Conservation (phyloP, 2,797 vertebrate species). For the Morelia viridis region DNA sequence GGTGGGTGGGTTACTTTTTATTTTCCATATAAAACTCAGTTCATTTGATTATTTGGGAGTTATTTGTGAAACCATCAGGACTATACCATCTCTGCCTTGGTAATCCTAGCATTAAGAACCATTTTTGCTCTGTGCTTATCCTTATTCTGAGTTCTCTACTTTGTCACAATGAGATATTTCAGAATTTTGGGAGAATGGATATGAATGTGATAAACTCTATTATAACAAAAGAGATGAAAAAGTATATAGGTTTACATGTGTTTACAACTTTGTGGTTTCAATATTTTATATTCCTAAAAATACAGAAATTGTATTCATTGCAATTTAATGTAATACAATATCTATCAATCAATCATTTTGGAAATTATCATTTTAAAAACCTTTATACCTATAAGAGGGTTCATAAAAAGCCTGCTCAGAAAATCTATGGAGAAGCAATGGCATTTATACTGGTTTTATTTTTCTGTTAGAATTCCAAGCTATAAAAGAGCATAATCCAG, state of each 20-base stretch:
- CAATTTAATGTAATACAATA: slow-evolving; percentile 25
- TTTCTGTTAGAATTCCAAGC: slow-evolving; percentile 62
- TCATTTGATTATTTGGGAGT: neutral
- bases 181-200: neutral
- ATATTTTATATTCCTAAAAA: slow-evolving; percentile 21
- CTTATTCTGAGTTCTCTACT: neutral
- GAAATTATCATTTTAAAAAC: slow-evolving; percentile 6
- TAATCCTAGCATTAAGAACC: neutral
- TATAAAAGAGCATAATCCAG: slow-evolving; percentile 37
- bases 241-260: neutral
- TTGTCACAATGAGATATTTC: neutral
- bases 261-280: neutral
- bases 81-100: neutral
- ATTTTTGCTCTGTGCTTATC: neutral
- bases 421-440: slow-evolving; percentile 5
- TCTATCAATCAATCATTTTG: neutral
- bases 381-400: neutral
- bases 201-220: neutral
- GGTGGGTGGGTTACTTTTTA: neutral
- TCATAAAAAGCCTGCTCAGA: slow-evolving; percentile 11
- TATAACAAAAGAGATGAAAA: neutral
- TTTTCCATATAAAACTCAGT: neutral
- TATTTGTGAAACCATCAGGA: neutral
- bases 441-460: slow-evolving; percentile 34
- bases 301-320: neutral